Evolutionary conservation across 2,797 vertebrate species (phyloP).

Genomic region (Scomberomorus guttatus): DNA sequence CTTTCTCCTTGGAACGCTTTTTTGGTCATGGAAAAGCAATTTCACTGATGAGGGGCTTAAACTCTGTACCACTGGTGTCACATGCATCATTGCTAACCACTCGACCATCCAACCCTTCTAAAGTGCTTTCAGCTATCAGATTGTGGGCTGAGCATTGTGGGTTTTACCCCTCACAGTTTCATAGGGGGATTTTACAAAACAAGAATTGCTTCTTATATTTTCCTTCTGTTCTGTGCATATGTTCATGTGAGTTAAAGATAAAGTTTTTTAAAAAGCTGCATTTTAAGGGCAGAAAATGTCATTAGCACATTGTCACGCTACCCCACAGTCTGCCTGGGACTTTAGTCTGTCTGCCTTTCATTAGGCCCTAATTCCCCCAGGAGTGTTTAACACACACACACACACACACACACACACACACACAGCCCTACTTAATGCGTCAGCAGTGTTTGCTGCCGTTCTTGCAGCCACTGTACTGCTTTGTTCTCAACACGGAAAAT

Average conservation of each 20-base stretch:
- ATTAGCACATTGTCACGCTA: constrained; percentile 69
- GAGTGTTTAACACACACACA: constrained; percentile 50
- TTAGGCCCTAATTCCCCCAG: constrained; percentile 60
- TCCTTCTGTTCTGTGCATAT: constrained; percentile 18
- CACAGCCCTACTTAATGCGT: constrained; percentile 55
- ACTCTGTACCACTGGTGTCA: constrained; percentile 67
- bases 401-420: constrained; percentile 41
- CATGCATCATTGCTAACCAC: constrained; percentile 75
- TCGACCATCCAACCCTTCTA: constrained; percentile 60
- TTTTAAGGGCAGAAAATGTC: constrained; percentile 54
- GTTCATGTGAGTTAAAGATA: constrained; percentile 20
- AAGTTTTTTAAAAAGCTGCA: background rate
- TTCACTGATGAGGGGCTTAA: constrained; percentile 67
- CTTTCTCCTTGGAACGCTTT: constrained; percentile 43
- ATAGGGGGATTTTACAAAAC: constrained; percentile 19
- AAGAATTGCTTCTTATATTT: constrained; percentile 38
- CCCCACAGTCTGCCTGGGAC: constrained; percentile 54
- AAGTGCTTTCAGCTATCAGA: constrained; percentile 70
- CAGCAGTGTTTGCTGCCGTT: constrained; percentile 81
- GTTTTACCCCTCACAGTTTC: constrained; percentile 44
- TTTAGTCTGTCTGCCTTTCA: constrained; percentile 70
- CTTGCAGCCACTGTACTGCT: constrained; percentile 87
- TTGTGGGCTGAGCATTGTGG: constrained; percentile 56
- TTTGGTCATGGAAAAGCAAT: constrained; percentile 66
- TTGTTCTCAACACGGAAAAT: constrained; percentile 93